These are phyloP conservation scores for Chloromyia formosa DNA, from an alignment of 2,888 invertebrate species.

Conservation along the genomic window DNA sequence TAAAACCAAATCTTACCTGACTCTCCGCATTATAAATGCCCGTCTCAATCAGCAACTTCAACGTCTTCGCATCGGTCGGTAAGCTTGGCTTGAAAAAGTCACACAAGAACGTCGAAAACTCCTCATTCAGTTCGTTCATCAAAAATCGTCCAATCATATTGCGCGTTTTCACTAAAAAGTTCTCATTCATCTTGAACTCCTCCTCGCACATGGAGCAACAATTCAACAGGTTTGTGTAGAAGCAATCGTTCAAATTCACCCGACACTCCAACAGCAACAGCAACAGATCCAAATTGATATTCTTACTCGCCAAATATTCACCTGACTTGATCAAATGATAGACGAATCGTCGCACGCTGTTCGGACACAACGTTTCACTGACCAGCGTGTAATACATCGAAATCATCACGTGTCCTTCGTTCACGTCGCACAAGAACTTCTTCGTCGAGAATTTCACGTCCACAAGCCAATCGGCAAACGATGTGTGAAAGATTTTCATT, in stretches of 20 bases:
- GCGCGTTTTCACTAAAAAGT: constrained; percentile 61
- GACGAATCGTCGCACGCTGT: constrained; percentile 79
- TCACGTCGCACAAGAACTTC: constrained; percentile 87
- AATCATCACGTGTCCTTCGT: constrained; percentile 88
- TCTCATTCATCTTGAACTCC: constrained; percentile 62
- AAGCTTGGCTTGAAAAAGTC: constrained; percentile 69
- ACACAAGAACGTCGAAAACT: constrained; percentile 63
- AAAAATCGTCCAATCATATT: constrained; percentile 63
- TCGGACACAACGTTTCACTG: constrained; percentile 73
- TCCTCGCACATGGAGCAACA: constrained; percentile 62
- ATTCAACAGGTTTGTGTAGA: constrained; percentile 66
- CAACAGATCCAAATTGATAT: constrained; percentile 61
- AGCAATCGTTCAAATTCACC: constrained; percentile 62
- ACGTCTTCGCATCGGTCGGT: constrained; percentile 75
- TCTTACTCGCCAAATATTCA: constrained; percentile 67
- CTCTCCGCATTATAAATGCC: constrained; percentile 70
- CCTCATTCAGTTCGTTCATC: constrained; percentile 61
- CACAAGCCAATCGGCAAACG: constrained; percentile 92
- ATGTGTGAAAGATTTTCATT: constrained; percentile 85
- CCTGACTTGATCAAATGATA: constrained; percentile 75
- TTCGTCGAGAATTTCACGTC: constrained; percentile 99
- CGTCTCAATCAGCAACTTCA: constrained; percentile 78
- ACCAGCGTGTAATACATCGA: constrained; percentile 83
- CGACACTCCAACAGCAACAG: constrained; percentile 62
- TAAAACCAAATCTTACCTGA: constrained; percentile 52